Conservation (phyloP, 1,140 invertebrate genomes). For the Grapholita molesta region DNA sequence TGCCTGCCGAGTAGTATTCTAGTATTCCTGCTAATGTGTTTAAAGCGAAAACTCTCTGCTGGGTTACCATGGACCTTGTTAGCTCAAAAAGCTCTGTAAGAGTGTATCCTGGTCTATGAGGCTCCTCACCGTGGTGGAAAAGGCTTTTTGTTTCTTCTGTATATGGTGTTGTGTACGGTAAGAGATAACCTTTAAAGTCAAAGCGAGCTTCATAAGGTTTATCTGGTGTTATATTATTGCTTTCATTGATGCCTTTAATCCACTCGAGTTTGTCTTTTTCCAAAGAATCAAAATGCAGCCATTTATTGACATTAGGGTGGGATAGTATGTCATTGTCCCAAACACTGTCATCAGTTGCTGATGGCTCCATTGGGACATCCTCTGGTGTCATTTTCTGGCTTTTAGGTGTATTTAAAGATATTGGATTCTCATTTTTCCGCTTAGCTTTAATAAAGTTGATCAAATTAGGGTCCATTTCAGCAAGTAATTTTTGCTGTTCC, state of each 20-base stretch:
- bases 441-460: slow-evolving; percentile 83
- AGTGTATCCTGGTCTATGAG: slow-evolving; percentile 92
- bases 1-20: slow-evolving; percentile 84
- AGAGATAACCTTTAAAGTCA: slow-evolving; percentile 82
- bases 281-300: slow-evolving; percentile 89
- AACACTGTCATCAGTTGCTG: slow-evolving; percentile 49
- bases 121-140: slow-evolving; percentile 95
- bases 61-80: slow-evolving; percentile 81
- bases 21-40: slow-evolving; percentile 89
- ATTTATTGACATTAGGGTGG: slow-evolving; percentile 82
- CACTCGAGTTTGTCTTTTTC: slow-evolving; percentile 92
- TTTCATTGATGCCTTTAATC: slow-evolving; percentile 85
- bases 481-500: slow-evolving; percentile 84
- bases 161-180: slow-evolving; percentile 83
- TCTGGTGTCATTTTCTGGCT: slow-evolving; percentile 29
- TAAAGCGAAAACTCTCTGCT: slow-evolving; percentile 89
- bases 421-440: slow-evolving; percentile 55
- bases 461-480: slow-evolving; percentile 82
- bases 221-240: slow-evolving; percentile 58
- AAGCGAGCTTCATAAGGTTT: slow-evolving; percentile 86
- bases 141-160: slow-evolving; percentile 80
- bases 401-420: not conserved
- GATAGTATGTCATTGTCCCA: slow-evolving; percentile 80
- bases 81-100: slow-evolving; percentile 91
- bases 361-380: slow-evolving; percentile 39